phyloP scores from a whole-genome alignment of 1,140 invertebrate species.

The Heliconius melpomene region DNA sequence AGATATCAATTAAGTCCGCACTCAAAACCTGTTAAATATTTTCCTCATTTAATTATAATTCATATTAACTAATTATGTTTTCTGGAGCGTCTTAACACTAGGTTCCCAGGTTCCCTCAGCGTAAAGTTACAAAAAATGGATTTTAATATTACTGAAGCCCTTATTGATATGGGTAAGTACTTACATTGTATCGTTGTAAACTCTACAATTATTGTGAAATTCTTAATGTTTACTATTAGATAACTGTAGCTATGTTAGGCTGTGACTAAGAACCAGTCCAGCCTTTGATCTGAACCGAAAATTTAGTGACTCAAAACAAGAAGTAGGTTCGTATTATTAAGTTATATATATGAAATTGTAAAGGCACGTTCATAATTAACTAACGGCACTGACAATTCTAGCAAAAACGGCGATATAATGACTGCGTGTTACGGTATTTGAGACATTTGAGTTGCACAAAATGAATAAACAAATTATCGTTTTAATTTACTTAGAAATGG shows the following conservation, averaged over 20 bases:
- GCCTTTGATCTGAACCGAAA: conserved; percentile 6
- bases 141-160: neutral
- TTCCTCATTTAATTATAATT: too few relatives aligned
- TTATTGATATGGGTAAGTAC: neutral
- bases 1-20: too few relatives aligned
- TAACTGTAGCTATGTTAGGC: neutral
- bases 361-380: conserved; percentile 33
- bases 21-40: too few relatives aligned
- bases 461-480: conserved; percentile 17
- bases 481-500: neutral
- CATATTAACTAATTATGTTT: too few relatives aligned
- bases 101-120: too few relatives aligned
- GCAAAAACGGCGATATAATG: conserved; percentile 22
- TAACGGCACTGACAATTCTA: conserved; percentile 22
- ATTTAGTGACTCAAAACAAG: conserved; percentile 45
- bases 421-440: conserved; percentile 29
- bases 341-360: conserved; percentile 23
- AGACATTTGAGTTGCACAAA: conserved; percentile 2
- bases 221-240: conserved; percentile 2
- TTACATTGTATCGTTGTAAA: neutral
- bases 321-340: conserved; percentile 26
- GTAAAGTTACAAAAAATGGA: too few relatives aligned
- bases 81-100: too few relatives aligned
- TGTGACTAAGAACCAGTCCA: conserved; percentile 20
- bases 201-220: neutral